phyloP scores from a whole-genome alignment of 2,888 invertebrate species.

The Dusona sp. region DNA sequence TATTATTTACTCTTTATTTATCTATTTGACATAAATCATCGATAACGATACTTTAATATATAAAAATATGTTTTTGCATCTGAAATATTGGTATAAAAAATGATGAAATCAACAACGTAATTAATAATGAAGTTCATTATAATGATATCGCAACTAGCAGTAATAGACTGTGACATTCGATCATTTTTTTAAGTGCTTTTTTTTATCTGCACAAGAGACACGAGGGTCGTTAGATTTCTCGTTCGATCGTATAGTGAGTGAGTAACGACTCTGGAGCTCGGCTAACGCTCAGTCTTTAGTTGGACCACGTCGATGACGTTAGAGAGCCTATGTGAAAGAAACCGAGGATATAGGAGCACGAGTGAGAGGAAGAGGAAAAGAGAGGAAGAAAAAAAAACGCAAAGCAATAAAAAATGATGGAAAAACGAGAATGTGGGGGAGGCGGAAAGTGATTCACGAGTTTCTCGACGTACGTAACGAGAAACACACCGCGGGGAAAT shows the following conservation, averaged over 20 bases:
- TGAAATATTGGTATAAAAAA: neutral
- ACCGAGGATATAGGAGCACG: constrained; percentile 11
- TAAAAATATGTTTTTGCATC: neutral
- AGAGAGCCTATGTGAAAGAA: constrained; percentile 28
- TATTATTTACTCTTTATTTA: no score
- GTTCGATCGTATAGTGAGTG: constrained; percentile 26
- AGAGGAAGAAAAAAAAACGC: constrained; percentile 23
- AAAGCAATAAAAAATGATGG: constrained; percentile 41
- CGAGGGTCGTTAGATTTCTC: constrained; percentile 46
- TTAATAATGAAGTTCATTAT: neutral
- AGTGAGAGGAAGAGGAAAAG: constrained; percentile 19
- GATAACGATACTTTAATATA: no score
- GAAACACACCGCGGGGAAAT: constrained; percentile 66
- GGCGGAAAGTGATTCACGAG: constrained; percentile 71
- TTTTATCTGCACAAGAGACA: neutral
- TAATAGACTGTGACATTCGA: neutral
- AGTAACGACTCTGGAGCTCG: constrained; percentile 46
- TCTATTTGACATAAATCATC: no score
- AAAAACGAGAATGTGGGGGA: constrained; percentile 48
- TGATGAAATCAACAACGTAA: neutral
- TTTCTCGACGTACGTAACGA: constrained; percentile 70
- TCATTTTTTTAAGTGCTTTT: constrained; percentile 16
- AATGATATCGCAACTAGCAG: neutral
- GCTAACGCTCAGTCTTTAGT: constrained; percentile 48
- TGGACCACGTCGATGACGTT: constrained; percentile 52